These are phyloP conservation scores for Aphidoletes aphidimyza DNA, from an alignment of 2,888 invertebrate genomes.

Conservation along the genomic window DNA sequence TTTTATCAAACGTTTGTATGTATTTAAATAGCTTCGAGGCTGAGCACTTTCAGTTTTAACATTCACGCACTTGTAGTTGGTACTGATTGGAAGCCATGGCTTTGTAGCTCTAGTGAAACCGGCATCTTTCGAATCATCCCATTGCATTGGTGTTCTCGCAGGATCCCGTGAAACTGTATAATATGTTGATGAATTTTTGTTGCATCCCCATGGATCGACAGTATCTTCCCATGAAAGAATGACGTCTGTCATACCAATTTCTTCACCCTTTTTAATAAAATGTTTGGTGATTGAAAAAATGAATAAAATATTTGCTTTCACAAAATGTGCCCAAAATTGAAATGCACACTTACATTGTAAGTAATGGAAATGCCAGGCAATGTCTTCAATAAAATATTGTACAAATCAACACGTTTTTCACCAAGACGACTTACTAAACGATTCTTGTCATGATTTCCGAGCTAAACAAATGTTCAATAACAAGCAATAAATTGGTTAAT, in stretches of 20 bases:
- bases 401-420: constrained; percentile 67
- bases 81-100: constrained; percentile 78
- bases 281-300: constrained; percentile 57
- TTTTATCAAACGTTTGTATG: constrained; percentile 68
- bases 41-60: constrained; percentile 69
- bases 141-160: constrained; percentile 70
- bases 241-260: constrained; percentile 77
- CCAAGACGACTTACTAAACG: constrained; percentile 68
- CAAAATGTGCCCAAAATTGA: too few species aligned
- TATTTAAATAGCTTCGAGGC: constrained; percentile 72
- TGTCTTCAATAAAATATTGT: constrained; percentile 70
- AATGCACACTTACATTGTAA: constrained; percentile 66
- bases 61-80: constrained; percentile 71
- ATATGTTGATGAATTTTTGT: constrained; percentile 67
- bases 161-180: constrained; percentile 67
- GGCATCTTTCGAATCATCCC: constrained; percentile 63
- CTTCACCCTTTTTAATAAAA: constrained; percentile 72
- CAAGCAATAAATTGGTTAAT: not conserved
- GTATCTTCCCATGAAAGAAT: constrained; percentile 72
- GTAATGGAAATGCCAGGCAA: constrained; percentile 71
- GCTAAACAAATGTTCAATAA: constrained; percentile 60
- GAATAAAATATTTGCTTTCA: too few species aligned
- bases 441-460: constrained; percentile 68
- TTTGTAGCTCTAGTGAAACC: constrained; percentile 31
- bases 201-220: constrained; percentile 71